These are phyloP conservation scores for Octopus sinensis DNA, from an alignment of 1,140 invertebrate genomes.

Conservation along the genomic window DNA sequence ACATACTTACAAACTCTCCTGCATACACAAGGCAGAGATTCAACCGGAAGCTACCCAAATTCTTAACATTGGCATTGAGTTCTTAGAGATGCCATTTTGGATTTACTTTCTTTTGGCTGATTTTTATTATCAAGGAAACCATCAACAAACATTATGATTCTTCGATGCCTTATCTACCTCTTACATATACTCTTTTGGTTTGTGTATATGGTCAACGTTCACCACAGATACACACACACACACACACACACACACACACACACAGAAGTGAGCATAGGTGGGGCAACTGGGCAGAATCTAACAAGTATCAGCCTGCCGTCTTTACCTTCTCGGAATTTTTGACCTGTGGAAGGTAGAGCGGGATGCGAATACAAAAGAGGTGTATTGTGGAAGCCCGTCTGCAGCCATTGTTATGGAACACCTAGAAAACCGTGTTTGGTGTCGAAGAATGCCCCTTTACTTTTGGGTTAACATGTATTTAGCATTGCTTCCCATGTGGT, in stretches of 20 bases:
- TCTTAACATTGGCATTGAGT: neutral
- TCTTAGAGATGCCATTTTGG: neutral
- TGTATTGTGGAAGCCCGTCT: neutral
- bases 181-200: neutral
- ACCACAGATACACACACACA: neutral
- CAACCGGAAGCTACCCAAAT: neutral
- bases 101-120: neutral
- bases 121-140: neutral
- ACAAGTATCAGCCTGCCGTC: neutral
- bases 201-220: neutral
- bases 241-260: neutral
- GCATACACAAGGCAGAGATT: neutral
- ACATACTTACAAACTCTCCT: too few species aligned
- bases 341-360: neutral
- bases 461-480: too few species aligned
- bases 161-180: neutral
- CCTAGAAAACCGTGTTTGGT: neutral
- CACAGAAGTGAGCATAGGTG: neutral
- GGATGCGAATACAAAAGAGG: neutral
- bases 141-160: neutral
- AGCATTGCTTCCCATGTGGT: too few species aligned
- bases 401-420: neutral
- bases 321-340: neutral
- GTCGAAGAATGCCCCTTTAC: too few species aligned
- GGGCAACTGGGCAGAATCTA: conserved; percentile 5